Evolutionary conservation across 2,888 invertebrate species (phyloP).

Genomic region (Ernsta delagoae): DNA sequence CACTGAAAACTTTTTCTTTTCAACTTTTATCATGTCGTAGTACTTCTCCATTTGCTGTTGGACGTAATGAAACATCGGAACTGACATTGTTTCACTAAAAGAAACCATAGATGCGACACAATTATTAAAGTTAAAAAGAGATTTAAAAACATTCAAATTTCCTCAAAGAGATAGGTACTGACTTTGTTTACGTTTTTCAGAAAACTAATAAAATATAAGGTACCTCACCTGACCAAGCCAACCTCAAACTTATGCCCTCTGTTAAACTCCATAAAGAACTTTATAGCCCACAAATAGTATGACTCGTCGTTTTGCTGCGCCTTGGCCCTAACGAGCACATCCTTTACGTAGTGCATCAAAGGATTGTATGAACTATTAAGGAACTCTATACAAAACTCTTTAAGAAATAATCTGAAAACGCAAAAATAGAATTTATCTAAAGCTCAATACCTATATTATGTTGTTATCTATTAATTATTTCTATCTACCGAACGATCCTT

Average conservation of each 20-base stretch:
- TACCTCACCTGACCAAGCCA: slow-evolving; percentile 92
- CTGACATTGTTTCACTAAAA: slow-evolving; percentile 96
- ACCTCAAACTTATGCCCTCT: slow-evolving; percentile 94
- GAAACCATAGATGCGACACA: background rate
- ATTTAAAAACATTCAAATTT: too few relatives aligned
- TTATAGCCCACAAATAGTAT: slow-evolving; percentile 96
- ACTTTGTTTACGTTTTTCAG: too few relatives aligned
- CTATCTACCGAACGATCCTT: too few relatives aligned
- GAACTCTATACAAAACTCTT: slow-evolving; percentile 97
- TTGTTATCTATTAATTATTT: too few relatives aligned
- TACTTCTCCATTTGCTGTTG: slow-evolving; percentile 96
- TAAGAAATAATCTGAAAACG: slow-evolving; percentile 90
- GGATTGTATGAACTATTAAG: slow-evolving; percentile 96
- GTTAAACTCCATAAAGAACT: slow-evolving; percentile 99
- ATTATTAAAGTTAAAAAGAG: too few relatives aligned
- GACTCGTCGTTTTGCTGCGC: slow-evolving; percentile 95
- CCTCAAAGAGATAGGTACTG: too few relatives aligned
- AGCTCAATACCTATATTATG: too few relatives aligned
- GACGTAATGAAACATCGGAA: slow-evolving; percentile 96
- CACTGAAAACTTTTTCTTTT: slow-evolving; percentile 92
- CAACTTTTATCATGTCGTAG: slow-evolving; percentile 92
- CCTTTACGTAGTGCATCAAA: slow-evolving; percentile 94
- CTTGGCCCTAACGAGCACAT: slow-evolving; percentile 87
- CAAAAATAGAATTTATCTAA: background rate
- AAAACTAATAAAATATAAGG: background rate